Evolutionary conservation across 1,140 invertebrate species (phyloP), one percentile per base, ranked within the genome.

Genomic region (Drosophila baimaii): DNA sequence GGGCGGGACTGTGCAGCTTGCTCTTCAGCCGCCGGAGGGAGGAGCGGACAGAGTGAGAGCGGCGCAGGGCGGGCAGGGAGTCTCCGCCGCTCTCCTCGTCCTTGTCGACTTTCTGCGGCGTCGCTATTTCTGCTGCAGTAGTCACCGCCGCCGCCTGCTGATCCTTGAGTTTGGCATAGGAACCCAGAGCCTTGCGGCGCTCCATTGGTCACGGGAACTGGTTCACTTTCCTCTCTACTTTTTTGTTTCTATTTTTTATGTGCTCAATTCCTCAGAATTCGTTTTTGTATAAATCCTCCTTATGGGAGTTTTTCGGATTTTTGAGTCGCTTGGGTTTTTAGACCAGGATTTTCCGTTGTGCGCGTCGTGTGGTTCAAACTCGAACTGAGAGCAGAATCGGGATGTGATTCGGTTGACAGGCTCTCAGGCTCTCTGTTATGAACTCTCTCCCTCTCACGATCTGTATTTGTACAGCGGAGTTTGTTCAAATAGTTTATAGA

Each of bases 31-130:
- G 91, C 72, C 95, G 94, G 46, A 96, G 92, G 35, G 95, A 96
- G 37, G 95, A 95, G 61, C 95, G 94, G 75, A 96, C 95, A 35
- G 95, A 96, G 76, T 95, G 94, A 66, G 95, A 95, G 72, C 95
- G 93, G 37, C 94, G 94, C 68, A 95, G 91, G 25, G 79, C 92
- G 19, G 90, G 93, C 65, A 84, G 29, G 2, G 77, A 65, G 44
- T 88, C 80, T 3, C 17, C 76, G 39, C 56, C n/a, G n/a, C n/a
- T n/a, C n/a, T n/a, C 37, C 15, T 73, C 75, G 37, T 54, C 31
- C 31, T n/a, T 15, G 19, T 66, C 70, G 13, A 0, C 10, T 39
- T 69, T 58, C 9, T 57, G 27, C 19, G 65, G 61, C 73, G 91
- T 93, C 54, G 92, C 91, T 44, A 29, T 56, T 46, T 71, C 55